These are phyloP conservation scores for Phoxinus dragarum DNA, from an alignment of 2,797 vertebrate genomes.

Conservation along the genomic window DNA sequence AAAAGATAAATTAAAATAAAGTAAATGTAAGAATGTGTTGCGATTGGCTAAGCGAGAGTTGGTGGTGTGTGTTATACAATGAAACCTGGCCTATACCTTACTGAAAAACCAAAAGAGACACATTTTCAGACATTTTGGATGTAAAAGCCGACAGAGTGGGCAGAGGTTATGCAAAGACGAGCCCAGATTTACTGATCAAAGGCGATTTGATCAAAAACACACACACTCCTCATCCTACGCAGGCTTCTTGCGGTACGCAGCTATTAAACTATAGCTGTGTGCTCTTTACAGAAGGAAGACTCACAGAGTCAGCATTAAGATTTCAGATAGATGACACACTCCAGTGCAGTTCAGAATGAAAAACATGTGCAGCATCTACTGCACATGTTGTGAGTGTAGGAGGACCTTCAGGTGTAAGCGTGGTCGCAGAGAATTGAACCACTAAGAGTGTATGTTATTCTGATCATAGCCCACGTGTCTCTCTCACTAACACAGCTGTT, in stretches of 20 bases:
- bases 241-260: not conserved
- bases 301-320: not conserved
- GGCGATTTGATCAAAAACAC: slow-evolving; percentile 40
- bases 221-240: slow-evolving; percentile 10
- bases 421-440: not conserved
- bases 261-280: not conserved
- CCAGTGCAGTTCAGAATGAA: not conserved
- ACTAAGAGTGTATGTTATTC: not conserved
- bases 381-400: not conserved
- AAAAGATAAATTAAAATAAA: not conserved
- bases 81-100: slow-evolving; percentile 11
- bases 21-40: not conserved
- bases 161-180: slow-evolving; percentile 22
- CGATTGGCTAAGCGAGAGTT: slow-evolving; percentile 1
- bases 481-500: slow-evolving; percentile 42
- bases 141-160: slow-evolving; percentile 20
- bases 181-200: slow-evolving; percentile 59
- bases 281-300: slow-evolving; percentile 9
- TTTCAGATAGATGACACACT: slow-evolving; percentile 6
- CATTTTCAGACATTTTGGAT: slow-evolving; percentile 50
- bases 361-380: not conserved
- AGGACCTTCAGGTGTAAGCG: not conserved
- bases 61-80: slow-evolving; percentile 4
- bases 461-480: slow-evolving; percentile 11
- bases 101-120: slow-evolving; percentile 62